These are phyloP conservation scores for Neotragus moschatus DNA, from an alignment of 2,113 vertebrate species.

Conservation along the genomic window DNA sequence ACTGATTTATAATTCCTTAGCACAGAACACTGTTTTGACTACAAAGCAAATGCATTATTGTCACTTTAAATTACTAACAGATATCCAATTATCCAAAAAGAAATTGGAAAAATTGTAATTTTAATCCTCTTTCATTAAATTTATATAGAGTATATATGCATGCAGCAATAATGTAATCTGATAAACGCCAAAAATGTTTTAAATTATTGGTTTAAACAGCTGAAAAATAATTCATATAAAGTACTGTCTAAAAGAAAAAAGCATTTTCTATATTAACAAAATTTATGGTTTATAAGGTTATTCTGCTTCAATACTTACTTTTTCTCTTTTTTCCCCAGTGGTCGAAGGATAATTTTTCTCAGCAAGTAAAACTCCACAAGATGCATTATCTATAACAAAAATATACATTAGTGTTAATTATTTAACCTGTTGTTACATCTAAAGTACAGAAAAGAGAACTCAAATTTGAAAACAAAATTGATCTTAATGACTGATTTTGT, in stretches of 20 bases:
- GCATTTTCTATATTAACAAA: not conserved
- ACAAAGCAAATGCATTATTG: conserved; percentile 4
- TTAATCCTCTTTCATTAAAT: conserved; percentile 22
- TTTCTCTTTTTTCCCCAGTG: conserved; percentile 55
- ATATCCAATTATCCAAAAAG: not conserved
- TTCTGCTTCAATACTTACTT: conserved; percentile 73
- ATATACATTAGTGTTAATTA: conserved; percentile 55
- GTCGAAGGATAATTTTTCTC: conserved; percentile 71
- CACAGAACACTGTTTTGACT: not conserved
- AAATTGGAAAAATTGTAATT: conserved; percentile 1
- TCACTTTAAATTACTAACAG: not conserved
- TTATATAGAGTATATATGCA: not conserved
- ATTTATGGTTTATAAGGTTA: conserved; percentile 21
- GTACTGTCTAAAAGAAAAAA: conserved; percentile 29
- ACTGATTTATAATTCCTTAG: not conserved
- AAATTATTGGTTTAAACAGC: not conserved
- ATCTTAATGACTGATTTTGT: conserved; percentile 20
- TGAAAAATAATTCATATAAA: conserved; percentile 27
- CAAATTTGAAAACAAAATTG: not conserved
- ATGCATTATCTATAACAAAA: conserved; percentile 76
- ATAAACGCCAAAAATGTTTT: conserved; percentile 25
- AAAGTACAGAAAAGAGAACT: conserved; percentile 24
- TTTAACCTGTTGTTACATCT: not conserved
- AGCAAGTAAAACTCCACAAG: conserved; percentile 73
- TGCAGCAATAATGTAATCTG: not conserved